Conservation (phyloP, 30 jellyfish, hydroid and myxozoan species). For the Hydractinia symbiolongicarpus region DNA sequence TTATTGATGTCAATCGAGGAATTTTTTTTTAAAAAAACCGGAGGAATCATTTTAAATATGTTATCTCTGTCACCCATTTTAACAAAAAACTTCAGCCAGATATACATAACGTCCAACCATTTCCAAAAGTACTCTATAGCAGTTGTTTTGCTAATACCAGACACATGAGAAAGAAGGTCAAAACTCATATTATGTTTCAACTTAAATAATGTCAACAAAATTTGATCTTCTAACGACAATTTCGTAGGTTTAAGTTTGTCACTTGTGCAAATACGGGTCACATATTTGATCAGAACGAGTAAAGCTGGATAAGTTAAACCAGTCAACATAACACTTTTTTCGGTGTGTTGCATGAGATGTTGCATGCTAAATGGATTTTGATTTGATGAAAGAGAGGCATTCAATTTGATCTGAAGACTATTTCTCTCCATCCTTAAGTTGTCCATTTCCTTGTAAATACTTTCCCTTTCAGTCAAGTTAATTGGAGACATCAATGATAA, state of each 20-base stretch:
- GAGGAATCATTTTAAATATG: no score
- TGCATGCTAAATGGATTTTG: not conserved
- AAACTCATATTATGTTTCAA: slow-evolving; percentile 25
- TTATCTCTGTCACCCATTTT: no score
- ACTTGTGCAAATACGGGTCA: not conserved
- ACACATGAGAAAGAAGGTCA: slow-evolving; percentile 24
- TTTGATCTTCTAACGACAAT: slow-evolving; percentile 26
- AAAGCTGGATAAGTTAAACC: slow-evolving; percentile 14
- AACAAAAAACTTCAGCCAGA: no score
- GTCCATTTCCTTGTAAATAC: slow-evolving; percentile 7
- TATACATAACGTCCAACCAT: slow-evolving; percentile 31
- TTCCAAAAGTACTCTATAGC: slow-evolving; percentile 19
- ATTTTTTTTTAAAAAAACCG: slow-evolving; percentile 25
- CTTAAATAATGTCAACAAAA: slow-evolving; percentile 33
- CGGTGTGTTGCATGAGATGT: slow-evolving; percentile 14
- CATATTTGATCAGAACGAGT: not conserved
- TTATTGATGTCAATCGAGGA: slow-evolving; percentile 47
- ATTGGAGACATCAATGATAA: not conserved
- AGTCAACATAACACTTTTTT: slow-evolving; percentile 20
- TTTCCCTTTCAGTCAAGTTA: not conserved
- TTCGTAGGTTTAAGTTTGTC: not conserved
- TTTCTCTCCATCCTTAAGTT: not conserved
- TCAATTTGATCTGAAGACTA: not conserved
- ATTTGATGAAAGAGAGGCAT: not conserved
- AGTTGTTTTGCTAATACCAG: slow-evolving; percentile 33